Base-by-base conservation (phyloP, 2,888 invertebrate species). In the Eudemis profundana region DNA sequence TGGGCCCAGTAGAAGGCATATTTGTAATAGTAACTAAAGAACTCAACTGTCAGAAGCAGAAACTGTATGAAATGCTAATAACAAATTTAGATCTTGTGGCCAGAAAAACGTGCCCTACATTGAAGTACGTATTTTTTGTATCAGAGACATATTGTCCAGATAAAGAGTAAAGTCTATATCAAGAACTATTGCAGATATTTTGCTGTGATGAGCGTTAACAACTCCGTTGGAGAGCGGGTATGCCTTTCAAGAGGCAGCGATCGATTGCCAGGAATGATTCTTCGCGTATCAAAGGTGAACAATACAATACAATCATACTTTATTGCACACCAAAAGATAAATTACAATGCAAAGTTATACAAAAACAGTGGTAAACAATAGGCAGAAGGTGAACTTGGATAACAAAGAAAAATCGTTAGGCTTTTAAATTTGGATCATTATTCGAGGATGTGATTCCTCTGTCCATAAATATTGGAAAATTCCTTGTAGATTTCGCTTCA, bases 1-100 rank as follows among this genome's bases (percentile, higher is more conserved):
- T 76, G 46, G 78, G 75, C 0, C 54, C 71, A 3, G 15, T 82
- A 3, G 77, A 79, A 67, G 77, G 81, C 4, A 72, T 83, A 38
- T 79, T 74, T 65, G 49, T 74, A 0, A 56, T 72, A 4, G 62
- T 69, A 15, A 70, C 69, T 12, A 62, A 66, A 10, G 29, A 23
- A 21, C 49, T 67, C n/a, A 53, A 61, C 12, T 68, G 60, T 0
- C 49, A 66, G 2, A 60, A 69, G n/a, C 67, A 74, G 33, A 61
- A 66, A 10, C 23, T 38, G 46, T 10, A 47, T 46, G 7, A 49
- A 50, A 44, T 33, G 7, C 12, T 75, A 0, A 62, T 82, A 1
- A 53, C 51, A 44, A 60, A 69, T 29, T 61, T 84, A 7, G 82
- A 83, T 70, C 19, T 57, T 15, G 66, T 62, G 3, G 71, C 79